Evolutionary conservation across 2,113 vertebrate genomes (phyloP), one percentile per base, ranked within the genome.

Genomic region (Hemibagrus wyckioides): DNA sequence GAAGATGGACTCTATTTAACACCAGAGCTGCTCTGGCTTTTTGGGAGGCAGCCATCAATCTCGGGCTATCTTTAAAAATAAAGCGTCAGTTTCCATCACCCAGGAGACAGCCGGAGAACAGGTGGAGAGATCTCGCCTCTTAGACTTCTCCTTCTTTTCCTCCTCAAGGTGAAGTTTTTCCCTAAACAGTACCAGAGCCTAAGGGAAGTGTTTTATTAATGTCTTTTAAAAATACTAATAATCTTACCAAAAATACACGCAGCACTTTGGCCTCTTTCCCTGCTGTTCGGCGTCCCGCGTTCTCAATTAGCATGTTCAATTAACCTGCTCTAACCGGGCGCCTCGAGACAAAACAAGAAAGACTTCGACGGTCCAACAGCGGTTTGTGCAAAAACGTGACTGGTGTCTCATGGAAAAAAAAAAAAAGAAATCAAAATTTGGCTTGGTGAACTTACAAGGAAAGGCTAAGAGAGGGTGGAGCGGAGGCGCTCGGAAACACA

Each of bases 1-100:
- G 94, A 94, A 95, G 94, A 95, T 94, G 94, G 93, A 95, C 94
- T 94, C 94, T 94, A 94, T 95, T 95, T 96, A 95, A 93, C 92
- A 93, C 93, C 92, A 90, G 93, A 91, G 92, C 93, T 93, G 91
- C 94, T 93, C 92, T 91, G 92, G 92, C 91, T 88, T 89, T 93
- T 94, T 91, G 92, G 92, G 92, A 93, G 93, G 93, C 92, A 94
- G 93, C 92, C 94, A 96, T 96, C 94, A 94, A 94, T 96, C 95
- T 94, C 79, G 56, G 87, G 90, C 94, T 95, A 95, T 95, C 95
- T 95, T 93, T 92, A 94, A 94, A 94, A 92, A 92, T 80, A 94
- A 94, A 90, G 92, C 92, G 93, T 93, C 93, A 92, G 91, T 94
- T 94, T 96, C 94, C 93, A 95, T 95, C 94, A 96, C 93, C 81